These are phyloP conservation scores for Strigamia crassipes DNA, from an alignment of 2,888 invertebrate species.

Conservation along the genomic window DNA sequence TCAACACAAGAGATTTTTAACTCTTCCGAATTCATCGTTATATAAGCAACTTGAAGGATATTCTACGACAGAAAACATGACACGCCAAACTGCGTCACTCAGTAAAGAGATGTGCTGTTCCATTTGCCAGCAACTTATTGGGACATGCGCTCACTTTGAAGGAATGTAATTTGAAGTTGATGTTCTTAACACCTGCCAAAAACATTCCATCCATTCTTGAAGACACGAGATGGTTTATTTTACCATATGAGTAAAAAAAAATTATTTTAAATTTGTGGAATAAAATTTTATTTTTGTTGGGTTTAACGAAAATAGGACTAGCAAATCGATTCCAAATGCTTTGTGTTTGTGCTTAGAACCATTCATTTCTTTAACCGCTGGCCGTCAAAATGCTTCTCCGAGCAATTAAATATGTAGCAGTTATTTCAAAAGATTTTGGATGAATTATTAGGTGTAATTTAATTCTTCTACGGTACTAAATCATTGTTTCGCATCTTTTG, in stretches of 20 bases:
- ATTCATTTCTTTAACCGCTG: no score
- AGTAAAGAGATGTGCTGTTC: neutral
- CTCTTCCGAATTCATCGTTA: neutral
- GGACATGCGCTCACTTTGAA: slow-evolving; percentile 10
- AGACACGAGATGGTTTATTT: neutral
- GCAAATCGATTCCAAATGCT: no score
- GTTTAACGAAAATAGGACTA: no score
- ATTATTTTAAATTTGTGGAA: no score
- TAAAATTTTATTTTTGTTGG: no score
- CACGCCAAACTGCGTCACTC: slow-evolving; percentile 10
- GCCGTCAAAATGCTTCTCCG: no score
- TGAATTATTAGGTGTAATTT: no score
- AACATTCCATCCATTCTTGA: neutral
- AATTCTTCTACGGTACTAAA: no score
- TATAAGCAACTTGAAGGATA: slow-evolving; percentile 3
- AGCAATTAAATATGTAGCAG: no score
- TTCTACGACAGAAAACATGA: slow-evolving; percentile 10
- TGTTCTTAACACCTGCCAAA: slow-evolving; percentile 10
- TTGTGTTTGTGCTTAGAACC: no score
- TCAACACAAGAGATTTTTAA: slow-evolving; percentile 10
- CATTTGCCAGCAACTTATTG: neutral
- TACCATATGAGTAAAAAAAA: neutral
- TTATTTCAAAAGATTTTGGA: no score
- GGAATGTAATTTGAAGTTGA: neutral
- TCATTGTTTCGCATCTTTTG: no score